Evolutionary conservation across 2,888 invertebrate genomes (phyloP).

Genomic region (Lucinisca nassula): DNA sequence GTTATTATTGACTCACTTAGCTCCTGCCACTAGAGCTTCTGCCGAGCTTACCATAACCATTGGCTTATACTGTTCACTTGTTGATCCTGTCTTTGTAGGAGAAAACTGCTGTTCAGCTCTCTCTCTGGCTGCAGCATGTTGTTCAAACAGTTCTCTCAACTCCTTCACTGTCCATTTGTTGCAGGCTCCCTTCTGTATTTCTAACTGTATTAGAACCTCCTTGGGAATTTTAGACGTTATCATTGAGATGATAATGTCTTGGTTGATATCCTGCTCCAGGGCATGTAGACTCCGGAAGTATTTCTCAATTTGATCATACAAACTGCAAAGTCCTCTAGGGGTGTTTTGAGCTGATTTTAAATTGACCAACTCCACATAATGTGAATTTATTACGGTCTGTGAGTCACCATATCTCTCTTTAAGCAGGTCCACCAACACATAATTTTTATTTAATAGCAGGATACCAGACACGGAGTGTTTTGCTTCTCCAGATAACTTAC

Average conservation of each 20-base stretch:
- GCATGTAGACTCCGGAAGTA: no score
- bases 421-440: not conserved
- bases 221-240: not conserved
- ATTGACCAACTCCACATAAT: not conserved
- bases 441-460: not conserved
- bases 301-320: not conserved
- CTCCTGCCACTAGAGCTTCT: not conserved
- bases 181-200: not conserved
- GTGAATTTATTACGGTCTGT: not conserved
- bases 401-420: not conserved
- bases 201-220: not conserved
- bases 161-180: not conserved
- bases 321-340: not conserved
- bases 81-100: not conserved
- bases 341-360: not conserved
- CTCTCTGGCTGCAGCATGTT: no score
- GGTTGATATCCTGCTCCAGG: no score
- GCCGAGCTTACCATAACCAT: conserved; percentile 12
- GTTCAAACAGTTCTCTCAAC: not conserved
- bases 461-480: not conserved
- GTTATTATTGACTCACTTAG: not conserved
- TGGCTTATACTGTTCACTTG: not conserved
- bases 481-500: not conserved
- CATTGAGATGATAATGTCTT: not conserved
- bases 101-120: no score